A percentile compares a stretch with the other conserved stretches of the same genome.
Evolutionary conservation across 2,113 vertebrate species (phyloP).

Genomic region (Daboia siamensis): DNA sequence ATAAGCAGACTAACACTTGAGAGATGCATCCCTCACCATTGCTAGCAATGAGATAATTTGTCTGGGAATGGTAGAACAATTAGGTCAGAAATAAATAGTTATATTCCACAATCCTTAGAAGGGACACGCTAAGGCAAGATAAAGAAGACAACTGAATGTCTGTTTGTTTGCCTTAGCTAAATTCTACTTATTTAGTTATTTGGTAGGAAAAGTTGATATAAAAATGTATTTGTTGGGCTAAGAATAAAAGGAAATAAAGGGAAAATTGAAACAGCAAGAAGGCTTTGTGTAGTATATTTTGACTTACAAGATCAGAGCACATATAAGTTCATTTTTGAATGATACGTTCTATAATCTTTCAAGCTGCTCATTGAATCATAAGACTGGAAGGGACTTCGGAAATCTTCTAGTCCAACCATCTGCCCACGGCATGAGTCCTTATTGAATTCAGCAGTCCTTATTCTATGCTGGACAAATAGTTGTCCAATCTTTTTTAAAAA

Average conservation of each 20-base stretch:
- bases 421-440: no score
- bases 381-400: no score
- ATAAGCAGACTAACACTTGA: background rate
- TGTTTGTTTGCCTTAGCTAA: background rate
- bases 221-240: background rate
- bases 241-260: background rate
- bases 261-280: background rate
- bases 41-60: background rate
- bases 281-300: background rate
- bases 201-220: background rate
- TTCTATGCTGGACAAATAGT: background rate
- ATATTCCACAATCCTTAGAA: background rate
- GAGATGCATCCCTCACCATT: background rate
- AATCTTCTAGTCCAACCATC: no score
- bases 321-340: background rate
- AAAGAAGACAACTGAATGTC: background rate
- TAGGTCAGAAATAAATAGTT: background rate
- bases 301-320: background rate
- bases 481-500: background rate
- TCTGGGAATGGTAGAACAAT: background rate
- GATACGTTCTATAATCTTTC: background rate
- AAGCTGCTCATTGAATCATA: background rate
- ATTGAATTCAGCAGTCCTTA: background rate
- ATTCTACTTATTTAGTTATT: background rate
- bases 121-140: background rate